These are phyloP conservation scores for Oreocharis arfaki DNA, from an alignment of 2,113 vertebrate species.

Conservation along the genomic window DNA sequence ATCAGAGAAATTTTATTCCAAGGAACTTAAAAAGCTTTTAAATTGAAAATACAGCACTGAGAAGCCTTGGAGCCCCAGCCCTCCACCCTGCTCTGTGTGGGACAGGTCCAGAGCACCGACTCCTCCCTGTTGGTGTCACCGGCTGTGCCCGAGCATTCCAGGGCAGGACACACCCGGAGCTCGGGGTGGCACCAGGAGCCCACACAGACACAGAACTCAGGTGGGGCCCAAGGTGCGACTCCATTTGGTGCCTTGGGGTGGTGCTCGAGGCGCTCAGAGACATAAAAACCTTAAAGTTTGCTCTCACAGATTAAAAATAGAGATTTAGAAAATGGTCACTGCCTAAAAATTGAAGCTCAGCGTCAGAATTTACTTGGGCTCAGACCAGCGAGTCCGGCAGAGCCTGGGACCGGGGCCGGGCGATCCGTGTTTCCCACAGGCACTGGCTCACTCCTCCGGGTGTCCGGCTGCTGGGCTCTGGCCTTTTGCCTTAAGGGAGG, in stretches of 20 bases:
- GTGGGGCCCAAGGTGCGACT: background rate
- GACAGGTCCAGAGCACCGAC: background rate
- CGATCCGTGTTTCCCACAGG: background rate
- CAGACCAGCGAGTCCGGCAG: background rate
- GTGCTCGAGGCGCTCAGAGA: background rate
- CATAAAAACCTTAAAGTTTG: background rate
- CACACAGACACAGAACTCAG: rapidly evolving
- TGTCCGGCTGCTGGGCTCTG: background rate
- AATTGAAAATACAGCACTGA: background rate
- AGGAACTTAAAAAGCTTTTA: background rate
- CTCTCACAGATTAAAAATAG: background rate
- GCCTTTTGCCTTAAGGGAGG: conserved; percentile 50
- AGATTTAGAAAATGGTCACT: background rate
- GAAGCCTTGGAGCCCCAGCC: background rate
- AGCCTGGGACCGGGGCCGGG: background rate
- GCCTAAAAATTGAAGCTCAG: conserved; percentile 28
- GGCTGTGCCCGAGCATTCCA: background rate
- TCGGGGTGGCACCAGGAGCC: background rate
- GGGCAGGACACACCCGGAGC: background rate
- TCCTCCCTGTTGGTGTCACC: background rate
- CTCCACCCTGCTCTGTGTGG: background rate
- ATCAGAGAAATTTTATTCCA: conserved; percentile 24
- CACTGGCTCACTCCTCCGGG: background rate
- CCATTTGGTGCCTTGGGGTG: background rate
- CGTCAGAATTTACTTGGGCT: background rate